phyloP scores from a whole-genome alignment of 2,888 invertebrate genomes.

The Nudaria mundana region DNA sequence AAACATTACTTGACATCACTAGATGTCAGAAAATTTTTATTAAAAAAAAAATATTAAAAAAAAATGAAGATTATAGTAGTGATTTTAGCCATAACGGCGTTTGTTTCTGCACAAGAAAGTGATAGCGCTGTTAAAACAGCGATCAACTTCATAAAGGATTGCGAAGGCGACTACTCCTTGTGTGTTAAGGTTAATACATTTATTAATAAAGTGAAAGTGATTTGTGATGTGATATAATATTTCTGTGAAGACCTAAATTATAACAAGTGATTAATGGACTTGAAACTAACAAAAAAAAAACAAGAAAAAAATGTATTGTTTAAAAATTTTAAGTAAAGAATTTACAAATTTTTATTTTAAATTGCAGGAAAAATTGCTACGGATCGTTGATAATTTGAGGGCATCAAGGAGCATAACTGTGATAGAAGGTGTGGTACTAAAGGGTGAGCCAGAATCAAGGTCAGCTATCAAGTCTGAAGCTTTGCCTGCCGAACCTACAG shows the following conservation, averaged over 20 bases:
- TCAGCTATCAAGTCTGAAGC: conserved; percentile 83
- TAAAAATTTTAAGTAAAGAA: conserved; percentile 1
- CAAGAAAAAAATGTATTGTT: conserved; percentile 8
- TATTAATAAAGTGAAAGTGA: conserved; percentile 69
- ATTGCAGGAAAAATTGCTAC: conserved; percentile 85
- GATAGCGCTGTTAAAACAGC: conserved; percentile 83
- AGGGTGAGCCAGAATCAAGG: conserved; percentile 72
- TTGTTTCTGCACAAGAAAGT: conserved; percentile 65
- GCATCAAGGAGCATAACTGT: conserved; percentile 75
- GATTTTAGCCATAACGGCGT: conserved; percentile 62
- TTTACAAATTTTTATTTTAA: conserved; percentile 34
- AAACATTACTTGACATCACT: conserved; percentile 72
- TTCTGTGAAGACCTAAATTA: conserved; percentile 28
- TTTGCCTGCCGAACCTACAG: conserved; percentile 86
- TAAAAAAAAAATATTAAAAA: conserved; percentile 25
- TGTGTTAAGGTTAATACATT: conserved; percentile 86
- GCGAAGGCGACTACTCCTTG: conserved; percentile 84
- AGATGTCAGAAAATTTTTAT: conserved; percentile 62
- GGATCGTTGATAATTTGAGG: conserved; percentile 83
- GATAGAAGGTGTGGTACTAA: conserved; percentile 83
- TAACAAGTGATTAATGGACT: conserved; percentile 17
- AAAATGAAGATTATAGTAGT: conserved; percentile 61
- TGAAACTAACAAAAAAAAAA: not conserved
- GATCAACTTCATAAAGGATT: conserved; percentile 85
- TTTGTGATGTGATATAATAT: conserved; percentile 29